phyloP scores from a whole-genome alignment of 1,140 invertebrate genomes.

The Venustaconcha ellipsiformis region DNA sequence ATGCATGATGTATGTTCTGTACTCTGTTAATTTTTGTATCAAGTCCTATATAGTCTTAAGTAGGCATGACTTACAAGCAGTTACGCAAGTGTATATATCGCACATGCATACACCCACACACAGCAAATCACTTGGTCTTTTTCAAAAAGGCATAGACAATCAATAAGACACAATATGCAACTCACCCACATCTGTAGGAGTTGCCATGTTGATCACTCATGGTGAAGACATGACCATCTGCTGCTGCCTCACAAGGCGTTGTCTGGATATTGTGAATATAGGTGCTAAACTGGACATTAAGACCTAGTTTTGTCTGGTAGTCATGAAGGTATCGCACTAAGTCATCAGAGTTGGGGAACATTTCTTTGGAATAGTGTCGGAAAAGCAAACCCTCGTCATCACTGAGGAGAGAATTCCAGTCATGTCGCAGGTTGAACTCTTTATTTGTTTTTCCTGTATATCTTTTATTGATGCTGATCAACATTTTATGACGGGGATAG shows the following conservation, averaged over 20 bases:
- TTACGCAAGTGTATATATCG: too few species aligned
- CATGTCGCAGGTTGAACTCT: slow-evolving; percentile 71
- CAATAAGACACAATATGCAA: slow-evolving; percentile 2
- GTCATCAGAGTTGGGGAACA: slow-evolving; percentile 68
- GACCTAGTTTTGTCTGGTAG: slow-evolving; percentile 55
- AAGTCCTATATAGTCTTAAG: too few species aligned
- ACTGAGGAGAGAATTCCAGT: slow-evolving; percentile 71
- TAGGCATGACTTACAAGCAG: too few species aligned
- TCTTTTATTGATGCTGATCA: slow-evolving; percentile 72
- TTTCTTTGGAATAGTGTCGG: slow-evolving; percentile 64
- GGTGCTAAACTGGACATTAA: slow-evolving; percentile 68
- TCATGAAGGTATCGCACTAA: slow-evolving; percentile 68
- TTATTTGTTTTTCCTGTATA: slow-evolving; percentile 69
- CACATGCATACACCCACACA: too few species aligned
- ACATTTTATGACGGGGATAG: slow-evolving; percentile 70
- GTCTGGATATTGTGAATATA: slow-evolving; percentile 60
- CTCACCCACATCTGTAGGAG: slow-evolving; percentile 64
- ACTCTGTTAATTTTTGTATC: too few species aligned
- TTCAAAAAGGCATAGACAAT: background rate
- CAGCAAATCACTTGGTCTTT: too few species aligned
- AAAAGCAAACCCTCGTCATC: slow-evolving; percentile 65
- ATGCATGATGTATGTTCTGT: too few species aligned
- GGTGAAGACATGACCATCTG: slow-evolving; percentile 43
- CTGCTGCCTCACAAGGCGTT: slow-evolving; percentile 25
- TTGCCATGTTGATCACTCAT: slow-evolving; percentile 66